Evolutionary conservation across 2,888 invertebrate genomes (phyloP), one percentile per base, ranked within the genome.

Genomic region (Limnephilus lunatus): DNA sequence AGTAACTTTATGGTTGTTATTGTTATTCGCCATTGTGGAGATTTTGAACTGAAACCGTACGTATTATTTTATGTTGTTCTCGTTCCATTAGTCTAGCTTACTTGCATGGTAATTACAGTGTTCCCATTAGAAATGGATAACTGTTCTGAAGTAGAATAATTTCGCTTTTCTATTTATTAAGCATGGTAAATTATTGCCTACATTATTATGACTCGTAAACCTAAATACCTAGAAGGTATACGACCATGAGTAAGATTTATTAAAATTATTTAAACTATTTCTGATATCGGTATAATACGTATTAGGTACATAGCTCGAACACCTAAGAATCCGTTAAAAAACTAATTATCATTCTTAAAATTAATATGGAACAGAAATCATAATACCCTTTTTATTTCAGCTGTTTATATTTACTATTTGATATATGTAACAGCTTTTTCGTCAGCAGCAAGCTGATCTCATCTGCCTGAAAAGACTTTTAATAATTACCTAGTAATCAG

Each of bases 111-210:
- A 81, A 80, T 68, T 44, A 48, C 53, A 44, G 48, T 86, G 86
- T 48, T 35, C 86, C 30, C 86, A 86, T 86, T 86, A n/a, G 44
- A 39, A 86, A 86, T 44, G 86, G 48, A 86, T 86, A 86, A 86
- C 86, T 86, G 86, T 86, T 39, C 25, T 32, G 32, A 82, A 82
- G 31, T 82, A 82, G 82, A 82, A 82, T 82, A 82, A 82, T 32
- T 82, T 82, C 82, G 32, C 82, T 82, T 82, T 82, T 82, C 82
- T 31, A 82, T 82, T 82, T 82, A 82, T 32, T 82, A 15, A 15
- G 32, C 32, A 32, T 82, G 15, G 82, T 82, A 82, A 2, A 31
- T 32, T 82, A 31, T 82, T 82, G 14, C 82, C 25, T 68, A 68
- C 25, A 68, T 25, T 68, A 68, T 68, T 68, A 68, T 68, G 68